Percentiles rank a stretch among this genome's conserved stretches.
Evolutionary conservation across 2,888 invertebrate genomes (phyloP).

Genomic region (Erebia epiphron): DNA sequence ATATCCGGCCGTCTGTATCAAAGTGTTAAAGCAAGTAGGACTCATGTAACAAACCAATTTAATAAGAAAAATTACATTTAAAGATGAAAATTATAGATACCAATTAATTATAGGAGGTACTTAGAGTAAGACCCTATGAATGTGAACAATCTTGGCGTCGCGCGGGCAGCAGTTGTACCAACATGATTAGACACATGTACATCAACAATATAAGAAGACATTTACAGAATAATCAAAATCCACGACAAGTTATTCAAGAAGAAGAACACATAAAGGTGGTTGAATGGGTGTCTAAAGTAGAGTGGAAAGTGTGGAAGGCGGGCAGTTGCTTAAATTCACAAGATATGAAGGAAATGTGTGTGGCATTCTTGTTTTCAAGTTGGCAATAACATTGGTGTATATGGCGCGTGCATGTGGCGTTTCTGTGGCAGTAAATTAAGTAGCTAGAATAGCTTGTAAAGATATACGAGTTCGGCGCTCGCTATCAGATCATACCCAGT

Average conservation of each 20-base stretch:
- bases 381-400: slow-evolving; percentile 78
- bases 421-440: slow-evolving; percentile 75
- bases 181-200: no score
- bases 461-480: slow-evolving; percentile 59
- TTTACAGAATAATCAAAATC: no score
- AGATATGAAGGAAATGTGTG: slow-evolving; percentile 78
- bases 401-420: slow-evolving; percentile 79
- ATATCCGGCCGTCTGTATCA: slow-evolving; percentile 45
- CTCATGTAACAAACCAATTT: slow-evolving; percentile 48
- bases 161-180: no score
- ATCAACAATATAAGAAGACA: no score
- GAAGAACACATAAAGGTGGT: no score
- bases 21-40: slow-evolving; percentile 44
- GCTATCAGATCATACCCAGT: slow-evolving; percentile 65
- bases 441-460: slow-evolving; percentile 60
- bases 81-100: no score
- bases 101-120: no score
- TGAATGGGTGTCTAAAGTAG: slow-evolving; percentile 22
- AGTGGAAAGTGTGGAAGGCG: slow-evolving; percentile 28
- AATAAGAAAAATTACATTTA: background rate
- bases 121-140: no score
- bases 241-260: no score
- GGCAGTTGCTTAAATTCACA: slow-evolving; percentile 68
- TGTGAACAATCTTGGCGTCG: no score
- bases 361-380: slow-evolving; percentile 79